A percentile compares a stretch with the other conserved stretches of the same genome.
Conservation (phyloP, 2,113 vertebrate genomes). For the Chrysochloris asiatica region DNA sequence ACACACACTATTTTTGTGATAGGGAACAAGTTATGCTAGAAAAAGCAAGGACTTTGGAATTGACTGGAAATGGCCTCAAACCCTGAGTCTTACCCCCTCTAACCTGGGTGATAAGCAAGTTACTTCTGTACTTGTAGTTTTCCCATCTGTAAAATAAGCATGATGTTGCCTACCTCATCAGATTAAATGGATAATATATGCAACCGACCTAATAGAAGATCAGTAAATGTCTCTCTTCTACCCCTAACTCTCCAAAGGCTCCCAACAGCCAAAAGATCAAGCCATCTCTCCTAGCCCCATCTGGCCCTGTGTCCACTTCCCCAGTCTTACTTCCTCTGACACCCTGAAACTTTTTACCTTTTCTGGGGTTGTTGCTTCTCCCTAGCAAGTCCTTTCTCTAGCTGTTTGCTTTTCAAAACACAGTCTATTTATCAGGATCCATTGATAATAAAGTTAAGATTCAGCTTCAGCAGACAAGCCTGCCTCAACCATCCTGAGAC, state of each 20-base stretch:
- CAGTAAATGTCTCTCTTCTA: background rate
- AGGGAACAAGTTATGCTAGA: background rate
- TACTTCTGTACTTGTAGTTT: conserved; percentile 28
- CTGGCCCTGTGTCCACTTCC: no score
- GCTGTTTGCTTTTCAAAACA: background rate
- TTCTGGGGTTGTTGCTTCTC: background rate
- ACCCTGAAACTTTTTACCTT: background rate
- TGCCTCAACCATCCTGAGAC: background rate
- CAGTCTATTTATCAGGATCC: background rate
- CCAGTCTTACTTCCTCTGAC: no score
- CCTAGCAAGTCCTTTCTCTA: background rate
- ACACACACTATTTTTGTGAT: background rate
- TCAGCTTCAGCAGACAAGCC: background rate
- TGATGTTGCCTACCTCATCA: background rate
- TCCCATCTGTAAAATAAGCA: background rate
- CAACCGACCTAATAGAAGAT: background rate
- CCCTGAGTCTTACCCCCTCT: background rate
- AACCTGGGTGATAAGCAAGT: background rate
- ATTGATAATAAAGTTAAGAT: background rate
- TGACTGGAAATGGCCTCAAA: background rate
- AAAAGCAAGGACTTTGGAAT: background rate
- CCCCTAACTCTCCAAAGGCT: background rate
- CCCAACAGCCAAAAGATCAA: background rate
- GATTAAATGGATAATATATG: background rate
- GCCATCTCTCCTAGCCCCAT: background rate